Conservation (phyloP, 1,140 invertebrate genomes). For the Achatina immaculata region DNA sequence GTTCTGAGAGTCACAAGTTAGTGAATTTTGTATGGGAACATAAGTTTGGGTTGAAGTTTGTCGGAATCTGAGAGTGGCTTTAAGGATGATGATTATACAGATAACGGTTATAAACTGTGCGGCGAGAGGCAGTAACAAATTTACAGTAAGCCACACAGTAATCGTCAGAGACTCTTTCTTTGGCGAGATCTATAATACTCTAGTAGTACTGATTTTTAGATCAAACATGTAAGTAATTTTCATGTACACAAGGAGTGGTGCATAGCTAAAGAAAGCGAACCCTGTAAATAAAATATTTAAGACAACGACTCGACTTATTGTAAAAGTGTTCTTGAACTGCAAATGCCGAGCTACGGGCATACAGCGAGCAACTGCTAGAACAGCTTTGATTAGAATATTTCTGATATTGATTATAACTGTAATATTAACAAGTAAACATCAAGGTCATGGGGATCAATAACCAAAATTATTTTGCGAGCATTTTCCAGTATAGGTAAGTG, state of each 20-base stretch:
- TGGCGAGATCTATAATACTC: not conserved
- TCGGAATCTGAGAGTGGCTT: not conserved
- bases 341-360: not conserved
- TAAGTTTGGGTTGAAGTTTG: not conserved
- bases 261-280: not conserved
- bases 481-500: not conserved
- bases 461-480: not conserved
- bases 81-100: not conserved
- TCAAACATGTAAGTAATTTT: not conserved
- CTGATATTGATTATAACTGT: not conserved
- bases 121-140: not conserved
- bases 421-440: not conserved
- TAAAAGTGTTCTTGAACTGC: conserved; percentile 3
- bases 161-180: not conserved
- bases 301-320: not conserved
- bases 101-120: not conserved
- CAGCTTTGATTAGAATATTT: not conserved
- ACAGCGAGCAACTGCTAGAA: conserved; percentile 20
- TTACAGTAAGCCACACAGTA: not conserved
- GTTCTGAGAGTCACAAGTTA: not conserved
- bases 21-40: not conserved
- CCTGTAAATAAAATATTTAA: not conserved
- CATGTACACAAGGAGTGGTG: not conserved
- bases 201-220: not conserved
- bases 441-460: not conserved